Evolutionary conservation across 2,113 vertebrate genomes (phyloP).

Genomic region (Morone chrysops): DNA sequence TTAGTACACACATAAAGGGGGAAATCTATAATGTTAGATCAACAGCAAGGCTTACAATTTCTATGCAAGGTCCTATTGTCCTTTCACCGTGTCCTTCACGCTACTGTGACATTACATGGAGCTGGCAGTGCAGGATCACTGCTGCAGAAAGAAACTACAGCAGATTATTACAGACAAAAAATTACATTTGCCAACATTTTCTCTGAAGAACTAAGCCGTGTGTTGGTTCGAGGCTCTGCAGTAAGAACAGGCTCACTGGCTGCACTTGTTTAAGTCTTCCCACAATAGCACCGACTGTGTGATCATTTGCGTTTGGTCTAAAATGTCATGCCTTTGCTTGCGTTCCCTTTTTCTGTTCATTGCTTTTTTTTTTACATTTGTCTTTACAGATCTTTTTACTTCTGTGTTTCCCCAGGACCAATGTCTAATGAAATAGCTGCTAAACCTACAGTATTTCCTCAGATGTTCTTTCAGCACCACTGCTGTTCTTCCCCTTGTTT

Average conservation of each 20-base stretch:
- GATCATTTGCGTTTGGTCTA: background rate
- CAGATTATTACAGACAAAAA: slow-evolving; percentile 1
- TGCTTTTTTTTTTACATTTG: background rate
- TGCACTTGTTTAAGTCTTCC: background rate
- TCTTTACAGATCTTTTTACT: background rate
- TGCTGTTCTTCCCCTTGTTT: background rate
- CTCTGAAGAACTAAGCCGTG: background rate
- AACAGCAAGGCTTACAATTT: background rate
- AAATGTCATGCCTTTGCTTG: background rate
- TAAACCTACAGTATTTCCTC: background rate
- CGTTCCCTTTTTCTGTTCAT: background rate
- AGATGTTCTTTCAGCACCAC: slow-evolving; percentile 1
- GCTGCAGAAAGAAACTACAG: slow-evolving; percentile 4
- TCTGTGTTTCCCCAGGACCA: background rate
- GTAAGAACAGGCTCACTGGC: background rate
- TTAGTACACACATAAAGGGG: background rate
- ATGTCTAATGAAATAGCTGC: slow-evolving; percentile 17
- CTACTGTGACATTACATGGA: background rate
- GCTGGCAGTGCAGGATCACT: background rate
- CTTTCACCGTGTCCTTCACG: background rate
- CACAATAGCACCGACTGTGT: background rate
- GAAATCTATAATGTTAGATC: background rate
- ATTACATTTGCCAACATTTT: background rate
- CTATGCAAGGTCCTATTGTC: background rate
- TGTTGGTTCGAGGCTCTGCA: slow-evolving; percentile 17